These are phyloP conservation scores for Strigamia transsilvanica DNA, from an alignment of 2,888 invertebrate genomes.

Conservation along the genomic window DNA sequence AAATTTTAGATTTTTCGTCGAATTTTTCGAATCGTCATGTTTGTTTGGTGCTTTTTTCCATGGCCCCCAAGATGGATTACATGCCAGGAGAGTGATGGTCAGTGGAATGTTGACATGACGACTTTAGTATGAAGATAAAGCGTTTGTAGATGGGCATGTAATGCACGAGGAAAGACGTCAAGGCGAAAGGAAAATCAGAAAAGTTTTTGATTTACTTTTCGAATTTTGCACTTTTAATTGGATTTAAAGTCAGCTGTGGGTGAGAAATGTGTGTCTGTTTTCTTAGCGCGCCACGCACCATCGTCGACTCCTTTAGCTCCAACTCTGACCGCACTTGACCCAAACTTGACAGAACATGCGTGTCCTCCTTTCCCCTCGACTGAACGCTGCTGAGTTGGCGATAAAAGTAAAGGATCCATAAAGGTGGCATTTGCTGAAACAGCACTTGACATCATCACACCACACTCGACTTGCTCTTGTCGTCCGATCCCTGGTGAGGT, in stretches of 20 bases:
- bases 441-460: conserved; percentile 8
- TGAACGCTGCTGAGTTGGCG: conserved; percentile 8
- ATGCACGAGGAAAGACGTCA: background rate
- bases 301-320: background rate
- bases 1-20: too few relatives aligned
- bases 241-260: background rate
- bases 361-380: conserved; percentile 2
- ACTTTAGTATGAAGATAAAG: background rate
- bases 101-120: background rate
- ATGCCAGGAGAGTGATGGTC: background rate
- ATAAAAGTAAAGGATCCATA: conserved; percentile 3
- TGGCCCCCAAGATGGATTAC: background rate
- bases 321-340: conserved; percentile 8
- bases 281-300: background rate
- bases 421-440: conserved; percentile 8
- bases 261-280: background rate
- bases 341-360: background rate
- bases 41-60: background rate
- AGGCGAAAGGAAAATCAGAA: background rate
- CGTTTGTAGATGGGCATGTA: background rate
- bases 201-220: background rate
- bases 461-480: background rate
- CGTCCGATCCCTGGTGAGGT: background rate
- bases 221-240: background rate
- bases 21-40: too few relatives aligned